Conservation (phyloP, 2,113 vertebrate genomes). For the Phalacrocorax aristotelis region DNA sequence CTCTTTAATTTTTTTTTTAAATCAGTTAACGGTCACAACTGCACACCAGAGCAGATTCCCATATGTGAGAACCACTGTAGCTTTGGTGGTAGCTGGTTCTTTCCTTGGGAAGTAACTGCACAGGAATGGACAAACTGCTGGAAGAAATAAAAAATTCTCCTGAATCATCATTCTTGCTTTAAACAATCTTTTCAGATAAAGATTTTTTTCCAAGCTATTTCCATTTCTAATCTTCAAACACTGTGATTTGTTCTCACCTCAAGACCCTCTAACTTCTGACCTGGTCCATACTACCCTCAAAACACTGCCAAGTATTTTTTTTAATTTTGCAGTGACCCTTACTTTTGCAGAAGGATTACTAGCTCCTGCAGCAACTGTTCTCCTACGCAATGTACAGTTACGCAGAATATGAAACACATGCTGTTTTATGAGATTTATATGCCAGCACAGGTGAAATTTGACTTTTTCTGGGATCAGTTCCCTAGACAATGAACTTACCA, state of each 20-base stretch:
- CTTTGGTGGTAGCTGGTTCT: not conserved
- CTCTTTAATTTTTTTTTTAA: not conserved
- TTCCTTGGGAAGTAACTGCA: not conserved
- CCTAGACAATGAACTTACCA: not conserved
- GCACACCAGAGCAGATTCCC: not conserved
- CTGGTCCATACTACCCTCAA: not conserved
- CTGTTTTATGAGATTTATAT: not conserved
- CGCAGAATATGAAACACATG: not conserved
- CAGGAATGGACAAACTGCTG: not conserved
- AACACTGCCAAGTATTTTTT: not conserved
- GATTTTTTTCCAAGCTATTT: not conserved
- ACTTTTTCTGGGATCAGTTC: not conserved
- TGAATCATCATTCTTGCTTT: not conserved
- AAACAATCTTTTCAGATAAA: not conserved
- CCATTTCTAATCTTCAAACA: not conserved
- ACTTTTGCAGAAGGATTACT: not conserved
- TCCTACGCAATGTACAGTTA: not conserved
- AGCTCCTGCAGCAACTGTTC: not conserved
- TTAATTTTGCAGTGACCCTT: not conserved
- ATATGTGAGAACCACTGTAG: not conserved
- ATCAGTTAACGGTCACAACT: not conserved
- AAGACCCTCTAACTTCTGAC: not conserved
- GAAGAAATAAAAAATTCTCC: not conserved
- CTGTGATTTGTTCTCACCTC: not conserved
- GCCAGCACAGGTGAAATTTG: not conserved